A percentile compares a stretch with the other conserved stretches of the same genome.
These are phyloP conservation scores for Tinamus major DNA, from an alignment of 2,797 vertebrate species.

Conservation along the genomic window DNA sequence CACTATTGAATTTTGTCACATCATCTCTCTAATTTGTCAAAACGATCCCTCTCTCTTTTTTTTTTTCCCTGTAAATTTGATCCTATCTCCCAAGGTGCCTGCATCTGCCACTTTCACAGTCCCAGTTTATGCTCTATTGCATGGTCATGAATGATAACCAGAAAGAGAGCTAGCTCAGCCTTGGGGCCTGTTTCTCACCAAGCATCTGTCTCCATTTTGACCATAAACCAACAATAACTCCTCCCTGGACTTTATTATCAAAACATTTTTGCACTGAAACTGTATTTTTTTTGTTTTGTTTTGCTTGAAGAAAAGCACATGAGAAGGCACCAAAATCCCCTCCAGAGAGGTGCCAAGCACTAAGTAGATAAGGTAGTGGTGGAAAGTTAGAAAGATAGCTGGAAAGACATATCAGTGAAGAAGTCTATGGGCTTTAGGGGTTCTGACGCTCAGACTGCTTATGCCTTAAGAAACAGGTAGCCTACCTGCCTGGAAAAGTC, in stretches of 20 bases:
- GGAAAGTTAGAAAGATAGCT: not conserved
- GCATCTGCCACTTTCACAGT: not conserved
- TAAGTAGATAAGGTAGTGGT: not conserved
- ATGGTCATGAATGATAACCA: not conserved
- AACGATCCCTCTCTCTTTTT: not conserved
- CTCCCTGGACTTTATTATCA: not conserved
- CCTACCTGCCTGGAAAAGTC: not conserved
- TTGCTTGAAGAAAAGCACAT: not conserved
- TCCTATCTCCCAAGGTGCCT: not conserved
- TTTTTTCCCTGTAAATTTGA: not conserved
- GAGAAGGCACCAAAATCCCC: not conserved
- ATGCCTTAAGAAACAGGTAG: not conserved
- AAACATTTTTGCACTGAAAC: not conserved
- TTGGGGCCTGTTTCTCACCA: not conserved
- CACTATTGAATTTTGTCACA: not conserved
- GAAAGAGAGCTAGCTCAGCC: not conserved
- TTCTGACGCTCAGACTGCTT: not conserved
- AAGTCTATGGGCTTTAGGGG: fast-evolving
- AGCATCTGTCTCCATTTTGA: not conserved
- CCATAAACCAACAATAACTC: not conserved
- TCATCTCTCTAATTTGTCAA: not conserved
- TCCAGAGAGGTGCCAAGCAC: not conserved
- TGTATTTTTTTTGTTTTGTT: not conserved
- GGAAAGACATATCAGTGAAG: not conserved
- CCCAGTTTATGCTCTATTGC: not conserved